These are phyloP conservation scores for Trididemnum nubilum DNA, from an alignment of 23 tunicate species.

Conservation along the genomic window DNA sequence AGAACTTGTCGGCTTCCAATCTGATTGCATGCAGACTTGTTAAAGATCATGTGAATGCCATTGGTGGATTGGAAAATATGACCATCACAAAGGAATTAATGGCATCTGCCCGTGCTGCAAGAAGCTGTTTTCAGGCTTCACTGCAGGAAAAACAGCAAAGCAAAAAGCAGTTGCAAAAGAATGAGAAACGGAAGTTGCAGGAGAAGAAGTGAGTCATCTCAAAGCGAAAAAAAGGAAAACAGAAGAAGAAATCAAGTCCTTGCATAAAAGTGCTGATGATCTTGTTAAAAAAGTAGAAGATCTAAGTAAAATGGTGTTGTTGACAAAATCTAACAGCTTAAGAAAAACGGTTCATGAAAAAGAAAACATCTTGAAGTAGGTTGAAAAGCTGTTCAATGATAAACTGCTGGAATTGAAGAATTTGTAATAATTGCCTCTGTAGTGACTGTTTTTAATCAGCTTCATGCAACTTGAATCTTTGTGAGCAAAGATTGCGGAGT, in stretches of 20 bases:
- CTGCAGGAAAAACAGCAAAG: neutral
- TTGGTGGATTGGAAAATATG: conserved; percentile 1
- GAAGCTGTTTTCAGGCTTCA: neutral
- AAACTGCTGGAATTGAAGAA: neutral
- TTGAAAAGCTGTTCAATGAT: too few species aligned
- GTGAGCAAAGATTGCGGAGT: too few species aligned
- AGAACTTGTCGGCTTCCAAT: neutral
- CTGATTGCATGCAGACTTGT: neutral
- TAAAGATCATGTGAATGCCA: neutral
- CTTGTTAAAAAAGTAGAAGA: neutral
- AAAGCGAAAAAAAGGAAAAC: neutral
- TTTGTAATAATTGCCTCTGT: neutral
- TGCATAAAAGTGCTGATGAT: conserved; percentile 1
- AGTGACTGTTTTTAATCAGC: too few species aligned
- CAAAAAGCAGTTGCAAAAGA: neutral
- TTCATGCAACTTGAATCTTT: too few species aligned
- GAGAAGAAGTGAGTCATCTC: neutral
- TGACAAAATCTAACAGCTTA: neutral
- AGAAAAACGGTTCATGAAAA: conserved; percentile 1
- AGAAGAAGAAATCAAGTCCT: neutral
- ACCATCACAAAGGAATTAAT: neutral
- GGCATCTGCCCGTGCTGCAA: neutral
- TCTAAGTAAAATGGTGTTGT: neutral
- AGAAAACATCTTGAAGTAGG: neutral
- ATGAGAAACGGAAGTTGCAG: neutral